Conservation (phyloP, 2,113 vertebrate genomes). For the Odontesthes bonariensis region DNA sequence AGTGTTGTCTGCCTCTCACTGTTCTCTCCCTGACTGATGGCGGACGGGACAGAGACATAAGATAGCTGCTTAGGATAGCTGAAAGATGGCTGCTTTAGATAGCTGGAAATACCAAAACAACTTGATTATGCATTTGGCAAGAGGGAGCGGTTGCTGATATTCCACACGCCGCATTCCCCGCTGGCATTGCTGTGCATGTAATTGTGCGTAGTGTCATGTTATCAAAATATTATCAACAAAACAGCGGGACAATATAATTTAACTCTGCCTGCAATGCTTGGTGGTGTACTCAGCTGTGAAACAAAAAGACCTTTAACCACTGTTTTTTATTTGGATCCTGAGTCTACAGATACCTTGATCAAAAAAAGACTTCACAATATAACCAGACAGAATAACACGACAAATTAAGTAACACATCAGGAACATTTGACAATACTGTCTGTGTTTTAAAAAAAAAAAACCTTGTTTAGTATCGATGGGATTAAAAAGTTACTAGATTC, state of each 20-base stretch:
- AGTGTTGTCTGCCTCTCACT: constrained; percentile 71
- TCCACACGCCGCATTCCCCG: constrained; percentile 60
- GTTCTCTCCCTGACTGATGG: constrained; percentile 64
- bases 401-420: constrained; percentile 3
- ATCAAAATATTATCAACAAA: constrained; percentile 61
- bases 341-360: constrained; percentile 17
- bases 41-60: constrained; percentile 67
- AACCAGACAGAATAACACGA: constrained; percentile 15
- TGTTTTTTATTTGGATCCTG: constrained; percentile 31
- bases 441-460: neutral
- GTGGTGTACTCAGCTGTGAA: constrained; percentile 5
- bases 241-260: constrained; percentile 35
- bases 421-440: neutral
- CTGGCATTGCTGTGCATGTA: constrained; percentile 51
- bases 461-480: no score
- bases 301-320: constrained; percentile 17
- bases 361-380: constrained; percentile 24
- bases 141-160: constrained; percentile 68
- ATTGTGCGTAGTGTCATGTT: constrained; percentile 60
- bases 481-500: no score
- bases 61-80: constrained; percentile 77
- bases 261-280: neutral
- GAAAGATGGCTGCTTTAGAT: constrained; percentile 80
- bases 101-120: constrained; percentile 75
- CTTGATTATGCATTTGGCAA: constrained; percentile 74